These are phyloP conservation scores for Gymnothorax reevesii DNA, from an alignment of 2,797 vertebrate species.

Conservation along the genomic window DNA sequence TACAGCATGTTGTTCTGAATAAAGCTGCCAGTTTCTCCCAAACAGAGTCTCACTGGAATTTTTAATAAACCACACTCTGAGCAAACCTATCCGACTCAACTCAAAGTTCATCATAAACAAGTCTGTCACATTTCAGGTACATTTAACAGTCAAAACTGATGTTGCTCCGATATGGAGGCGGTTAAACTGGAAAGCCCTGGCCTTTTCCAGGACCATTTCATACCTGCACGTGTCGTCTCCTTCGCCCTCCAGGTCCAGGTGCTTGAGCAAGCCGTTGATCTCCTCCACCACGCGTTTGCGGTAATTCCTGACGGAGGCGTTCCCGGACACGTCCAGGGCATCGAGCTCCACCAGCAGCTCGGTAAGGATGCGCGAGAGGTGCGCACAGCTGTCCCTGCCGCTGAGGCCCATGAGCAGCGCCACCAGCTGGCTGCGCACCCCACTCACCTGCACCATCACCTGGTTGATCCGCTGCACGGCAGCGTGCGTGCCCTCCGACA, in stretches of 20 bases:
- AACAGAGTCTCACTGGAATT: not conserved
- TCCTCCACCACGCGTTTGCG: slow-evolving; percentile 94
- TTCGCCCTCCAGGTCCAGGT: slow-evolving; percentile 91
- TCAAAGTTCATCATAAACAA: too few species aligned
- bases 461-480: slow-evolving; percentile 88
- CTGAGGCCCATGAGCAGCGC: slow-evolving; percentile 90
- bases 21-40: not conserved
- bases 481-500: slow-evolving; percentile 85
- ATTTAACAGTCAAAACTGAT: too few species aligned
- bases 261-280: slow-evolving; percentile 89
- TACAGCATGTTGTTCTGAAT: not conserved
- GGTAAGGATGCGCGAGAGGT: slow-evolving; percentile 89
- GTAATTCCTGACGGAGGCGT: slow-evolving; percentile 87
- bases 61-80: too few species aligned
- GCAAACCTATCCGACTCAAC: too few species aligned
- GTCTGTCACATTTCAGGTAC: too few species aligned
- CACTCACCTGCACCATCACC: slow-evolving; percentile 90
- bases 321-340: slow-evolving; percentile 90
- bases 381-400: slow-evolving; percentile 86
- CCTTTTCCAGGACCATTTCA: too few species aligned
- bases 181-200: too few species aligned
- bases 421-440: slow-evolving; percentile 86
- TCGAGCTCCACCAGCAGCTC: slow-evolving; percentile 92
- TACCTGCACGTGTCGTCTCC: slow-evolving; percentile 81
- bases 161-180: too few species aligned